Percentiles rank a stretch among this genome's conserved stretches.
These are phyloP conservation scores for Panthera leo DNA, from an alignment of 2,113 vertebrate genomes.

Conservation along the genomic window DNA sequence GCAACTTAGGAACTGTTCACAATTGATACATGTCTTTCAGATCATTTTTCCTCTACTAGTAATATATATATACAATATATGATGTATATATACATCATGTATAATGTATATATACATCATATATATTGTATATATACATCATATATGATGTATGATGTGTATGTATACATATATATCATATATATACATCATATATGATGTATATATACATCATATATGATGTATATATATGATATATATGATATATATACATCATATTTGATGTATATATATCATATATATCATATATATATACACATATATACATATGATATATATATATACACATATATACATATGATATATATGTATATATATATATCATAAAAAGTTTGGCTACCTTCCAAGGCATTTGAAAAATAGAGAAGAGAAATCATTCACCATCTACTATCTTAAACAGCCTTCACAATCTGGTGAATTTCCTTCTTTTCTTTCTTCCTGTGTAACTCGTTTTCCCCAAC, in stretches of 20 bases:
- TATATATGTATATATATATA: neutral
- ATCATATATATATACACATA: no score
- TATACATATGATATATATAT: no score
- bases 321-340: no score
- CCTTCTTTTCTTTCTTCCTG: neutral
- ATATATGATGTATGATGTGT: neutral
- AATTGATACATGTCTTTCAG: neutral
- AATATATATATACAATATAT: neutral
- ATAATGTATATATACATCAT: neutral
- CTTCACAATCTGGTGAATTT: slow-evolving; percentile 37
- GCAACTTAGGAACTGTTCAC: neutral
- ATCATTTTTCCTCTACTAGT: neutral
- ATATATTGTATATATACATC: neutral
- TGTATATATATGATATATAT: no score
- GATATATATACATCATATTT: no score
- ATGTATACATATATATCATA: no score
- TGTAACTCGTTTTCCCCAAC: neutral
- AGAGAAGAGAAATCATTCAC: slow-evolving; percentile 9
- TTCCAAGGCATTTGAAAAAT: neutral
- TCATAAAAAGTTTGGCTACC: neutral
- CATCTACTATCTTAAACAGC: neutral
- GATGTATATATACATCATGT: neutral
- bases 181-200: no score
- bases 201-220: no score
- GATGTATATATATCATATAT: no score